Base-by-base conservation (phyloP, 2,888 invertebrate genomes). In the Scaeva pyrastri region DNA sequence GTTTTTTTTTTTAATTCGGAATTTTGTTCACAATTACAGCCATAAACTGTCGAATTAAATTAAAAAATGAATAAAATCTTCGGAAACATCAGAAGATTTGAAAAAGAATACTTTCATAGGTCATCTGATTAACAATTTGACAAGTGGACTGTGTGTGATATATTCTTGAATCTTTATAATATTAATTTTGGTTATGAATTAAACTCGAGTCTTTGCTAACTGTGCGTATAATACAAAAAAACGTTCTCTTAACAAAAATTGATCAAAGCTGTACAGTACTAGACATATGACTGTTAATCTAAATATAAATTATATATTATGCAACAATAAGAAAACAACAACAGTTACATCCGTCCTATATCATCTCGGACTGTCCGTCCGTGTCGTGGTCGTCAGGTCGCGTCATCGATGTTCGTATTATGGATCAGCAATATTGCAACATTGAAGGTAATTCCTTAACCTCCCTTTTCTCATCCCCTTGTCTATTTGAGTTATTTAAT, bases 401-500 rank as follows among this genome's bases (percentile, higher is more conserved):
- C n/a, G 4, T 31, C 12, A 12, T 52, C 50, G 12, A 50, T 23
- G 14, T 64, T 66, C 36, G 12, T 58, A 39, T 4, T 79, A 50
- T 26, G 23, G 11, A 74, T 52, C 14, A 50, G 56, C 31, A 60
- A 56, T 31, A 66, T 72, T 62, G 73, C 68, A 73, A 55, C 55
- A 55, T 10, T 60, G 73, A 73, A 68, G 55, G 52, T 83, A 55
- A 74, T 80, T 80, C 62, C 39, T 62, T 50, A 50, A 16, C n/a
- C 73, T 71, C 26, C 31, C 43, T n/a, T n/a, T n/a, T n/a, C 19
- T 74, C 48, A 39, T 14, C 21, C 48, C 14, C 14, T 19, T 31
- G 2, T 19, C n/a, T 11, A 43, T 60, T 41, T 60, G 21, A 66
- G 64, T 73, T 73, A 70, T 83, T 78, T 70, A 83, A 78, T 74